phyloP scores from a whole-genome alignment of 2,888 invertebrate species.

The Nezara viridula region DNA sequence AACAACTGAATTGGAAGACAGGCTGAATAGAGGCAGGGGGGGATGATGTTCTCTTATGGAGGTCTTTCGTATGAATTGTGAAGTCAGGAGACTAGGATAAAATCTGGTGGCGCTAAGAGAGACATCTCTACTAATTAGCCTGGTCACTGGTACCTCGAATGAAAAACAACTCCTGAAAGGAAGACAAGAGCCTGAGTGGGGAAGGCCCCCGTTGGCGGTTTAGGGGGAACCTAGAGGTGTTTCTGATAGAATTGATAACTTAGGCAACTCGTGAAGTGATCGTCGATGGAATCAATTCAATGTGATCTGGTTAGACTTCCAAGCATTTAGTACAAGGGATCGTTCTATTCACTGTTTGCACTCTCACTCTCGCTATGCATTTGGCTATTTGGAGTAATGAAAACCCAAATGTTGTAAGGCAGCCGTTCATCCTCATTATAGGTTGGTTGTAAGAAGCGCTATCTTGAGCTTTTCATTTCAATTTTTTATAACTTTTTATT shows the following conservation, averaged over 20 bases:
- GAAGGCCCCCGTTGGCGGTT: not conserved
- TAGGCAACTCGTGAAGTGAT: constrained; percentile 29
- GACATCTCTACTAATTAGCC: not conserved
- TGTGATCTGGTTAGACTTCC: constrained; percentile 17
- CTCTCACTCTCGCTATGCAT: not conserved
- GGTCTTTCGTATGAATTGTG: too few relatives aligned
- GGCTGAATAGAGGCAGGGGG: too few relatives aligned
- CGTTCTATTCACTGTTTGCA: constrained; percentile 15
- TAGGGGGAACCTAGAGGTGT: not conserved
- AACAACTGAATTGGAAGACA: too few relatives aligned
- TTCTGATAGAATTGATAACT: constrained; percentile 38
- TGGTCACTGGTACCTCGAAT: not conserved
- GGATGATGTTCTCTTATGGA: not conserved
- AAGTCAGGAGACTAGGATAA: not conserved
- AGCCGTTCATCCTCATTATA: not conserved
- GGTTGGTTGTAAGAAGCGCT: too few relatives aligned
- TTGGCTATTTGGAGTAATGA: too few relatives aligned
- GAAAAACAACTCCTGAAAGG: not conserved
- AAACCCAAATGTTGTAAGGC: not conserved
- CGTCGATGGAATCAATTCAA: not conserved
- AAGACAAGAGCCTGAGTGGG: not conserved
- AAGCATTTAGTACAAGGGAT: constrained; percentile 20
- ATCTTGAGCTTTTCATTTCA: too few relatives aligned
- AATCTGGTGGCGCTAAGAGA: not conserved
- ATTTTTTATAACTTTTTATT: too few relatives aligned